Percentiles rank a stretch among this genome's conserved stretches.
Conservation (phyloP, 2,113 vertebrate genomes). For the Muntiacus muntjak region DNA sequence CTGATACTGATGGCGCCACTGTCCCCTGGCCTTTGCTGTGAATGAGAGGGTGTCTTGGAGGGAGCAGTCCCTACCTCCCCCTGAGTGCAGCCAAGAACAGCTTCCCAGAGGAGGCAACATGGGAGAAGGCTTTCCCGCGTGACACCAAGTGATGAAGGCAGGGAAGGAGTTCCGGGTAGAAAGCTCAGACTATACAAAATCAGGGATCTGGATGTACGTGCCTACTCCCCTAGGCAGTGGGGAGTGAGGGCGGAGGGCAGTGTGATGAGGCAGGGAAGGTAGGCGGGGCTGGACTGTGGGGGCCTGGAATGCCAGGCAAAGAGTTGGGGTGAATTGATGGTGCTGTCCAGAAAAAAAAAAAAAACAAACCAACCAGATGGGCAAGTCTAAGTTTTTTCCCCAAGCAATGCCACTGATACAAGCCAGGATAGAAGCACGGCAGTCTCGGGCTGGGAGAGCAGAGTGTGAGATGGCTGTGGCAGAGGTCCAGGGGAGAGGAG, state of each 20-base stretch:
- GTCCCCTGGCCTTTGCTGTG: background rate
- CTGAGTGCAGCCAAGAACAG: background rate
- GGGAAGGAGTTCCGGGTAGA: background rate
- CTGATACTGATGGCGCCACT: fast-evolving
- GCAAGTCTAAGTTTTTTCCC: background rate
- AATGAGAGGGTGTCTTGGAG: background rate
- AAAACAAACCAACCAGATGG: fast-evolving
- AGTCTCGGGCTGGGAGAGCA: no score
- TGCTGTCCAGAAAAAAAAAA: background rate
- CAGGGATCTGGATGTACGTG: fast-evolving
- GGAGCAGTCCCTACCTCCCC: background rate
- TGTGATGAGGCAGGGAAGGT: no score
- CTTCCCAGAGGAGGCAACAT: background rate
- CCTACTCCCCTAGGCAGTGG: background rate
- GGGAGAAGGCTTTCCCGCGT: fast-evolving
- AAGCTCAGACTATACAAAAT: background rate
- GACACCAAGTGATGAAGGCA: background rate
- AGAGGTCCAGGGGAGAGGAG: background rate
- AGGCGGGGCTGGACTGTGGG: fast-evolving
- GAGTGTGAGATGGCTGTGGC: no score
- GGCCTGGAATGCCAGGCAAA: background rate
- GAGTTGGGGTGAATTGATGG: no score
- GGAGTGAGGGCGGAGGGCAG: fast-evolving
- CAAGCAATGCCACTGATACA: background rate
- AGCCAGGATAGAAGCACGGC: fast-evolving